Evolutionary conservation across 2,113 vertebrate species (phyloP).

Genomic region (Spilogale gracilis): DNA sequence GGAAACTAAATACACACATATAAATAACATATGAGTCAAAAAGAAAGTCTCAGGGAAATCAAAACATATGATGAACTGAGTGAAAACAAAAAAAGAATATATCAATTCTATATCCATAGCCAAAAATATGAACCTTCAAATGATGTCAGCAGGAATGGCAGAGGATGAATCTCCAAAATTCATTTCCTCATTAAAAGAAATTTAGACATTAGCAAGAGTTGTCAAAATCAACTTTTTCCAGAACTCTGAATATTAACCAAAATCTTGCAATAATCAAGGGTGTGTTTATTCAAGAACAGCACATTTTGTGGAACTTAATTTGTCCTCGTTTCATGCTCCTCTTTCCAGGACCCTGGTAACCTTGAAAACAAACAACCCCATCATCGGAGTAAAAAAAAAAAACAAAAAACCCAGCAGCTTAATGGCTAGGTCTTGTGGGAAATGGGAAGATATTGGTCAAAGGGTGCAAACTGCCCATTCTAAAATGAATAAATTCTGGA

Average conservation of each 20-base stretch:
- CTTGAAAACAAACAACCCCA: background rate
- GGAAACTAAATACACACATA: background rate
- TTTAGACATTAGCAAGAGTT: background rate
- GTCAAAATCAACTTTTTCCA: background rate
- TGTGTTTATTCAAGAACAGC: background rate
- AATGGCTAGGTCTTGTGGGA: background rate
- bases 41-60: background rate
- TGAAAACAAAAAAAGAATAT: background rate
- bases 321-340: background rate
- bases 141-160: background rate
- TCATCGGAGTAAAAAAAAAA: background rate
- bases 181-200: background rate
- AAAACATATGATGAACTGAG: background rate
- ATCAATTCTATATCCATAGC: background rate
- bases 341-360: background rate
- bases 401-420: background rate
- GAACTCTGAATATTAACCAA: background rate
- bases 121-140: background rate
- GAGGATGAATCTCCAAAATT: background rate
- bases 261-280: background rate
- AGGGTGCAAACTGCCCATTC: background rate
- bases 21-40: background rate
- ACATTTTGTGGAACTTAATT: background rate
- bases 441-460: background rate
- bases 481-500: background rate